Conservation (phyloP, 1,140 invertebrate species). For the Tetramorium parvispinum region DNA sequence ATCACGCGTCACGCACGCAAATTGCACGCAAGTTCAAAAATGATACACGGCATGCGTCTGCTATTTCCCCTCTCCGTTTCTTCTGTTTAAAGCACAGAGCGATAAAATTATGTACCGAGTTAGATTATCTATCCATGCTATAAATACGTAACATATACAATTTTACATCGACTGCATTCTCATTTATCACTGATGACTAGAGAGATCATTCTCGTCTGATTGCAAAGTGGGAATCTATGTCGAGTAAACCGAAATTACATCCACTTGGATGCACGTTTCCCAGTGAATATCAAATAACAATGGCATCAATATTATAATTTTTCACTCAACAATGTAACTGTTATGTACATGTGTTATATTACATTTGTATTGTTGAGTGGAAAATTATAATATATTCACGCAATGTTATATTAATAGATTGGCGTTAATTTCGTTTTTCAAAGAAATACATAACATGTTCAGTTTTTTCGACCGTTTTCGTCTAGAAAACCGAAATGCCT, state of each 20-base stretch:
- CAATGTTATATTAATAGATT: no score
- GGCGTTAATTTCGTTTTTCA: no score
- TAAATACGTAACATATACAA: neutral
- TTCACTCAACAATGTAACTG: no score
- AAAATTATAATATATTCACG: no score
- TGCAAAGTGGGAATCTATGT: neutral
- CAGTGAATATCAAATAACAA: no score
- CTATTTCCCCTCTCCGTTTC: neutral
- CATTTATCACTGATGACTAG: neutral
- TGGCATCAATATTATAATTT: no score
- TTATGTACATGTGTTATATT: no score
- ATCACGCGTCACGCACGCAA: neutral
- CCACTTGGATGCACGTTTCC: neutral
- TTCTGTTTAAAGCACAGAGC: neutral
- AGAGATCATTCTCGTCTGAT: neutral
- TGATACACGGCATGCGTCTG: no score
- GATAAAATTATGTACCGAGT: neutral
- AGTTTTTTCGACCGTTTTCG: no score
- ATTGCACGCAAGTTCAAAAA: neutral
- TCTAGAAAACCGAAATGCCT: no score
- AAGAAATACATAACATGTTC: no score
- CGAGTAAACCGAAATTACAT: neutral
- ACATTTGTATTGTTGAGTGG: no score
- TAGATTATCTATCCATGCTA: neutral
- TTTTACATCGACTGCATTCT: neutral